Base-by-base conservation (phyloP, 2,888 invertebrate species). In the Zeuzera pyrina region DNA sequence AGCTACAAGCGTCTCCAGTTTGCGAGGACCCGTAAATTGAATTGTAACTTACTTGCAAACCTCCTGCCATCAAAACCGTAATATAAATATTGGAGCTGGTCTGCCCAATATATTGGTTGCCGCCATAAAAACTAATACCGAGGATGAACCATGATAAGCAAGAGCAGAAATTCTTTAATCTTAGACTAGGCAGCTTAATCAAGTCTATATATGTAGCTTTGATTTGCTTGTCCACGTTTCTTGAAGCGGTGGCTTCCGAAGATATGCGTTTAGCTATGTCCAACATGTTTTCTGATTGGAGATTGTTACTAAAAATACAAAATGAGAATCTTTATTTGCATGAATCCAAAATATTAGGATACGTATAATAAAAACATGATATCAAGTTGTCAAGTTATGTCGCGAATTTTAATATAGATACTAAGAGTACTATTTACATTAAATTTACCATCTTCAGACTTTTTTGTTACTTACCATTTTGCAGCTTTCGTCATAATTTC, bases 401-500 rank as follows among this genome's bases (percentile, higher is more conserved):
- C n/a, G n/a, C n/a, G n/a, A n/a, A n/a, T n/a, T n/a, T n/a, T n/a
- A n/a, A n/a, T n/a, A n/a, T n/a, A n/a, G n/a, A n/a, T n/a, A n/a
- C n/a, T n/a, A n/a, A n/a, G n/a, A n/a, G n/a, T n/a, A n/a, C n/a
- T n/a, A n/a, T n/a, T n/a, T n/a, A n/a, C n/a, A n/a, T n/a, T n/a
- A n/a, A n/a, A n/a, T n/a, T n/a, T n/a, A n/a, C n/a, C n/a, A n/a
- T n/a, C n/a, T n/a, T n/a, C n/a, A n/a, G n/a, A n/a, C n/a, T n/a
- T n/a, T n/a, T n/a, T n/a, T 10, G 8, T 14, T 2, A 33, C 42
- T 38, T 34, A 47, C 8, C 22, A 36, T 34, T 62, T 73, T 0
- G 88, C 89, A 1, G 86, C 87, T 38, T 76, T 83, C 47, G 85
- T 78, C 21, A 91, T 51, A 1, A 89, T 66, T 31, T 60, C 52